phyloP scores from a whole-genome alignment of 2,113 vertebrate genomes.

The human region GRCh38 chr11:4101001-4101500 shows the following conservation, averaged over 20 bases:
- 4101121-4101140: constrained; percentile 13
- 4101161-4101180: neutral
- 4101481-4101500: too few relatives aligned
- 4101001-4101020: neutral
- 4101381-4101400: too few relatives aligned
- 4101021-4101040: constrained; percentile 1
- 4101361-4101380: too few relatives aligned
- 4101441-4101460: too few relatives aligned
- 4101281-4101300: neutral
- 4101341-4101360: too few relatives aligned
- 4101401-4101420: too few relatives aligned
- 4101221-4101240: neutral
- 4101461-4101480: too few relatives aligned
- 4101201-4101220: neutral
- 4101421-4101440: too few relatives aligned
- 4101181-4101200: neutral
- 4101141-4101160: neutral
- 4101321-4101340: too few relatives aligned
- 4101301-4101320: neutral
- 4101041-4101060: neutral
- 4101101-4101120: neutral
- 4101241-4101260: neutral
- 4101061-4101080: neutral
- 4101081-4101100: neutral
- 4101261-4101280: neutral